Base-by-base conservation (phyloP, 2,888 invertebrate genomes). In the Hypena proboscidalis region DNA sequence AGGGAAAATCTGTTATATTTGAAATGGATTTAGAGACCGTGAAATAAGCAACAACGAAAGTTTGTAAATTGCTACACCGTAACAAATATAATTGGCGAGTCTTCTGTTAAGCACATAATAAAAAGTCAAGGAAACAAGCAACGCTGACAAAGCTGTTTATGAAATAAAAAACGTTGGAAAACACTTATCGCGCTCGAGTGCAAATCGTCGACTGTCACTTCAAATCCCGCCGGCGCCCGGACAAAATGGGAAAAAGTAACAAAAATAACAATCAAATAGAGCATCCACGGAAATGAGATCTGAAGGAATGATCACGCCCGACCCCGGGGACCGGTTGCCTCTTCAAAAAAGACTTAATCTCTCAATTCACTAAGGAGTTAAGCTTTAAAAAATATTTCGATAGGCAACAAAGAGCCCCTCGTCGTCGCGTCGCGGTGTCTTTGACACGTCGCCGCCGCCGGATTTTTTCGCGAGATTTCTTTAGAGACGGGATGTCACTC, bases 281-380 rank as follows among this genome's bases (percentile, higher is more conserved):
- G 81, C 88, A 88, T 89, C 83, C 84, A 73, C 80, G 87, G 85
- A 89, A 90, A 90, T 89, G 89, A 90, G 90, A 89, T 90, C 88
- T 80, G 84, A 86, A 85, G 84, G 84, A 89, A 86, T 85, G 87
- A 90, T 91, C 88, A 80, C 85, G 78, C 79, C 70, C 86, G 84
- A 83, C 91, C 92, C 90, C 85, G 80, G 92, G 90, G 92, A 91
- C 86, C 90, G 84, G 90, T 91, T 91, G 92, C 91, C 92, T 92
- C 92, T 92, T 92, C 91, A 92, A 92, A 92, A 83, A 87, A 76
- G 84, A 90, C 90, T 89, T 91, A 90, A 91, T 91, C 91, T 90
- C 90, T 85, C 89, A 91, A 91, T 90, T 90, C 90, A 87, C 90
- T 86, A 91, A 91, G 91, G 91, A 91, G 91, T 91, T 90, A 86